Evolutionary conservation across 2,113 vertebrate genomes (phyloP).

Genomic region (Ranitomeya imitator): DNA sequence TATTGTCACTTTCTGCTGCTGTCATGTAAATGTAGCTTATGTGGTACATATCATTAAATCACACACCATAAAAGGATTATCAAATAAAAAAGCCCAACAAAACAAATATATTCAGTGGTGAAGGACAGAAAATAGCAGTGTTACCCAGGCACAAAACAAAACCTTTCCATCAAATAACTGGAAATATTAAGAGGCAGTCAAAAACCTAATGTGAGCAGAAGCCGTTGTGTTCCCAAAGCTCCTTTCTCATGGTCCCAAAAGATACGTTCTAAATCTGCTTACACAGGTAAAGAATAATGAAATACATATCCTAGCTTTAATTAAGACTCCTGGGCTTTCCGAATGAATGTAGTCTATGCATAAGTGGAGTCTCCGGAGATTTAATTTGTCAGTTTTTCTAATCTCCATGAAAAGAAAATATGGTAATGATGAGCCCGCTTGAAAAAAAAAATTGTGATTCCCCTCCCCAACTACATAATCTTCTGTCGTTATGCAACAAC

Average conservation of each 20-base stretch:
- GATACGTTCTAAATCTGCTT: conserved; percentile 70
- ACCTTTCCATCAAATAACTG: conserved; percentile 44
- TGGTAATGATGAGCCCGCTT: conserved; percentile 54
- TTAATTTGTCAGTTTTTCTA: conserved; percentile 72
- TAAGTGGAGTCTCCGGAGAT: conserved; percentile 64
- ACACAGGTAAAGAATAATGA: conserved; percentile 68
- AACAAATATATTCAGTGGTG: conserved; percentile 28
- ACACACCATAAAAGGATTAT: conserved; percentile 36
- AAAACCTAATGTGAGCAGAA: conserved; percentile 60
- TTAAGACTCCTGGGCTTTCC: conserved; percentile 70
- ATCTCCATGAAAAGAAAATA: conserved; percentile 69
- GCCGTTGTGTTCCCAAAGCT: conserved; percentile 57
- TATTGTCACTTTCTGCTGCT: conserved; percentile 46
- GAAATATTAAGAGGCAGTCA: conserved; percentile 63
- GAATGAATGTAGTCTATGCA: conserved; percentile 50
- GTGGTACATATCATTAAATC: conserved; percentile 39
- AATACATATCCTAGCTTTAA: conserved; percentile 72
- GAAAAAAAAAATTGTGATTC: conserved; percentile 20
- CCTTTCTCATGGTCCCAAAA: conserved; percentile 60
- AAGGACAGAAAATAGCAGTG: conserved; percentile 29
- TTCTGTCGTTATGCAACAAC: conserved; percentile 54
- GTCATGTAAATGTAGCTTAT: conserved; percentile 42
- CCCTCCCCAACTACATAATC: conserved; percentile 53
- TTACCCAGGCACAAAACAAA: conserved; percentile 25
- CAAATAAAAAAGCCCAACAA: conserved; percentile 15